A percentile compares a stretch with the other conserved stretches of the same genome.
Conservation (phyloP, 1,140 invertebrate species). For the Scylla paramamosain region DNA sequence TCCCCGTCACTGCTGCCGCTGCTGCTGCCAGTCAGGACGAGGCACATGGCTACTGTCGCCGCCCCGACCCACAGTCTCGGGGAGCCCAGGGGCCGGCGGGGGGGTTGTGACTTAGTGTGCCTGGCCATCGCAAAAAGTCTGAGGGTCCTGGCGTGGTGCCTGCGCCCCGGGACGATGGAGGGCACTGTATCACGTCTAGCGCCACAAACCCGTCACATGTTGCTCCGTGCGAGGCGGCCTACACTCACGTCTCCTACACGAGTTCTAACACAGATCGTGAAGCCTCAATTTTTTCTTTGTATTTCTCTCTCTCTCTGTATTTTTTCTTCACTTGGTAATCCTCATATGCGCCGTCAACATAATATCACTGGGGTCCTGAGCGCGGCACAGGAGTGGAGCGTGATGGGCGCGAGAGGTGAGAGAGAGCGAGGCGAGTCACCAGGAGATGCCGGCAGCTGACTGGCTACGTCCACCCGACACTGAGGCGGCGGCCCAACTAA, state of each 20-base stretch:
- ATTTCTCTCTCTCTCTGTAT: not conserved
- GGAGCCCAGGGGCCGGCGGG: not conserved
- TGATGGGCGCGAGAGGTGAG: not conserved
- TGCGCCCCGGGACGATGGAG: not conserved
- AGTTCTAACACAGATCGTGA: constrained; percentile 1
- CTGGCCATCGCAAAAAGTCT: not conserved
- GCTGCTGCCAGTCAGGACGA: not conserved
- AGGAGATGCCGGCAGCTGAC: not conserved
- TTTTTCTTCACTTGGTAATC: not conserved
- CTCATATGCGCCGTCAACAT: not conserved
- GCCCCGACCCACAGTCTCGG: constrained; percentile 8
- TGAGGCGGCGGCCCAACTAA: constrained; percentile 46
- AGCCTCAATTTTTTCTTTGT: not conserved
- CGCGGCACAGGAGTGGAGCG: not conserved
- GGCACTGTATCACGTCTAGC: not conserved
- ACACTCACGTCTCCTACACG: not conserved
- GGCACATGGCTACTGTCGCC: not conserved
- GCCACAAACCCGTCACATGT: not conserved
- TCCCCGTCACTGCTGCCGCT: not conserved
- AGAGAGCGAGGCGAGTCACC: not conserved
- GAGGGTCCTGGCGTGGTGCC: not conserved
- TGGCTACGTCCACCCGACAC: constrained; percentile 30
- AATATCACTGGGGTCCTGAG: not conserved
- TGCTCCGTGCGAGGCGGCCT: not conserved
- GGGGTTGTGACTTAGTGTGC: not conserved